A percentile compares a stretch with the other conserved stretches of the same genome.
phyloP scores from a whole-genome alignment of 2,797 vertebrate genomes.

The Buceros bicornis region DNA sequence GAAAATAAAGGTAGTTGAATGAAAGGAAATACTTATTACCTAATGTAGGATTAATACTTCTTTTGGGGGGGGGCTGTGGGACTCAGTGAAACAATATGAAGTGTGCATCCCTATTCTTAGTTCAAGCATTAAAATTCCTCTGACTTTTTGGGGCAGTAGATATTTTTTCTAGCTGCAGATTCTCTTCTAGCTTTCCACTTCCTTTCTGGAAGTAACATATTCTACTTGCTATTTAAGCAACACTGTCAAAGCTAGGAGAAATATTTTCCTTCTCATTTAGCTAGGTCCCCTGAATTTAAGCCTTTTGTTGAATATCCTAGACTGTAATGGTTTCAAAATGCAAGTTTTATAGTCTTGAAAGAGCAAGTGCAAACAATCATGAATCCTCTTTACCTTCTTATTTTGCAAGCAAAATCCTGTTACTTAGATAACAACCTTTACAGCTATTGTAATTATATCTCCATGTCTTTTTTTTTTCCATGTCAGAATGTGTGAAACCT shows the following conservation, averaged over 20 bases:
- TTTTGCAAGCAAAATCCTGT: constrained; percentile 46
- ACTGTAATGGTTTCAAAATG: constrained; percentile 3
- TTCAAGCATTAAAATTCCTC: neutral
- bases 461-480: neutral
- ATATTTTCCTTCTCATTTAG: neutral
- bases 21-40: neutral
- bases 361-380: neutral
- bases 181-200: neutral
- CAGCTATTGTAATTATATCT: neutral
- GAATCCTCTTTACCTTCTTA: neutral
- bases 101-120: neutral
- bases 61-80: neutral
- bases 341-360: neutral
- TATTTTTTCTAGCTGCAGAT: neutral
- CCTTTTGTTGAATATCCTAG: neutral
- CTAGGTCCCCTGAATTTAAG: neutral
- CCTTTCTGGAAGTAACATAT: neutral
- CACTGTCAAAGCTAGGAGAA: neutral
- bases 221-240: neutral
- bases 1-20: neutral
- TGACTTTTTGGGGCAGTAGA: neutral
- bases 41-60: neutral
- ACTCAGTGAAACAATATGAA: neutral
- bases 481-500: neutral
- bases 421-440: neutral